A percentile compares a stretch with the other conserved stretches of the same genome.
Conservation (phyloP, 2,797 vertebrate genomes). For the Platalea minor region DNA sequence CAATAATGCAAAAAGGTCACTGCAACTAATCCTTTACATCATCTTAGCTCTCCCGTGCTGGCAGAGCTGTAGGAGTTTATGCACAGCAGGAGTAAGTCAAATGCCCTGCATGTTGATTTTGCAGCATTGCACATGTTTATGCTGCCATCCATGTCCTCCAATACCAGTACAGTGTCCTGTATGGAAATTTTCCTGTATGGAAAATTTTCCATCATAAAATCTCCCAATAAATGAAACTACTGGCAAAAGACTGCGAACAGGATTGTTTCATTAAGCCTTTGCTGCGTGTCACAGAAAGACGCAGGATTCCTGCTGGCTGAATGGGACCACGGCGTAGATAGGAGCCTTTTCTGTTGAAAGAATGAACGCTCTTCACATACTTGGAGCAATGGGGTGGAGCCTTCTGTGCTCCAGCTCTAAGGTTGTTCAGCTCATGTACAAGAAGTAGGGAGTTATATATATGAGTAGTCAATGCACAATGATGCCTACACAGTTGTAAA, state of each 20-base stretch:
- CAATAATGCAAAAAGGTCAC: background rate
- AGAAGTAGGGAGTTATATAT: background rate
- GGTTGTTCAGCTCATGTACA: background rate
- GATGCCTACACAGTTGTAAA: background rate
- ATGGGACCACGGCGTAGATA: background rate
- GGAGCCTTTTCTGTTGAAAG: background rate
- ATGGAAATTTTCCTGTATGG: no score
- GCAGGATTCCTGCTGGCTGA: background rate
- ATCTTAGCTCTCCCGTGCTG: background rate
- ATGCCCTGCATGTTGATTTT: background rate
- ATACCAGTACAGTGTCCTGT: background rate
- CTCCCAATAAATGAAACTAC: background rate
- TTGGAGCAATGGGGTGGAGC: background rate
- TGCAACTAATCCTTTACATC: background rate
- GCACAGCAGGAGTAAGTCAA: background rate
- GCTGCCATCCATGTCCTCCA: background rate
- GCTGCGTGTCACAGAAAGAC: background rate
- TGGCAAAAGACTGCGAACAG: background rate
- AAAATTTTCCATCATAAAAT: background rate
- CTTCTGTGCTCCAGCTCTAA: background rate
- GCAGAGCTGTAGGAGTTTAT: background rate
- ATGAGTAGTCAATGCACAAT: background rate
- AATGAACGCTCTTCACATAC: rapidly evolving
- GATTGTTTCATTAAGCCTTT: rapidly evolving
- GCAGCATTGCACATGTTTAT: background rate